A percentile compares a stretch with the other conserved stretches of the same genome.
These are phyloP conservation scores for Isoperla grammatica DNA, from an alignment of 2,888 invertebrate genomes.

Conservation along the genomic window DNA sequence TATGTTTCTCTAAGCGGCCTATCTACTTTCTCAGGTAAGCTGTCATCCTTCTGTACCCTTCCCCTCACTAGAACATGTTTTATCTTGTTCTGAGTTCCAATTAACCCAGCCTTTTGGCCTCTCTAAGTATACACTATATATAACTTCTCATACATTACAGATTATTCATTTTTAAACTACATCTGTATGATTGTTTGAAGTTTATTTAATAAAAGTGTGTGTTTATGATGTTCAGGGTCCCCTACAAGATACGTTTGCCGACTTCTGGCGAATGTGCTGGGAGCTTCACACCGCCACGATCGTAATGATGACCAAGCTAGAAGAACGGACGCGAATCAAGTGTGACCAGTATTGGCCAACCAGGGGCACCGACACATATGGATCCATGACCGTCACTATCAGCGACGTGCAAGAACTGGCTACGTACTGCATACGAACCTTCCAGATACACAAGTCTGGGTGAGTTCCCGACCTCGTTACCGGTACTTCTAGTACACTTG, in stretches of 20 bases:
- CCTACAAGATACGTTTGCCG: conserved; percentile 92
- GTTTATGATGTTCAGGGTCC: conserved; percentile 90
- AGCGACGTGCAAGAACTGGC: conserved; percentile 95
- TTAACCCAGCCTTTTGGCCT: too few relatives aligned
- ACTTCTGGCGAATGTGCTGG: conserved; percentile 99
- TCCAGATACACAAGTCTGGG: conserved; percentile 67
- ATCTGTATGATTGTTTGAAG: too few relatives aligned
- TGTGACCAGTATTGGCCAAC: conserved; percentile 99
- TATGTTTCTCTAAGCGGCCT: too few relatives aligned
- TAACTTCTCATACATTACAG: too few relatives aligned
- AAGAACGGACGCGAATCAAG: conserved; percentile 93
- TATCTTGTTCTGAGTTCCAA: too few relatives aligned
- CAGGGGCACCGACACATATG: conserved; percentile 91
- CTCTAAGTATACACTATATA: too few relatives aligned
- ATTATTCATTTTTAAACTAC: too few relatives aligned
- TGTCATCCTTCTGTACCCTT: too few relatives aligned
- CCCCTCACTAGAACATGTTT: too few relatives aligned
- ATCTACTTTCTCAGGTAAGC: too few relatives aligned
- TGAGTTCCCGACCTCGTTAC: background rate
- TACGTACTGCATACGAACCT: conserved; percentile 96
- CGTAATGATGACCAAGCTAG: conserved; percentile 99
- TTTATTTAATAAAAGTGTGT: too few relatives aligned
- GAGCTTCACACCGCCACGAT: conserved; percentile 90
- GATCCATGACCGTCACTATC: conserved; percentile 88
- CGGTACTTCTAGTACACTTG: background rate